A percentile compares a stretch with the other conserved stretches of the same genome.
Evolutionary conservation across 2,113 vertebrate genomes (phyloP).

Genomic region (Tachysurus vachellii): DNA sequence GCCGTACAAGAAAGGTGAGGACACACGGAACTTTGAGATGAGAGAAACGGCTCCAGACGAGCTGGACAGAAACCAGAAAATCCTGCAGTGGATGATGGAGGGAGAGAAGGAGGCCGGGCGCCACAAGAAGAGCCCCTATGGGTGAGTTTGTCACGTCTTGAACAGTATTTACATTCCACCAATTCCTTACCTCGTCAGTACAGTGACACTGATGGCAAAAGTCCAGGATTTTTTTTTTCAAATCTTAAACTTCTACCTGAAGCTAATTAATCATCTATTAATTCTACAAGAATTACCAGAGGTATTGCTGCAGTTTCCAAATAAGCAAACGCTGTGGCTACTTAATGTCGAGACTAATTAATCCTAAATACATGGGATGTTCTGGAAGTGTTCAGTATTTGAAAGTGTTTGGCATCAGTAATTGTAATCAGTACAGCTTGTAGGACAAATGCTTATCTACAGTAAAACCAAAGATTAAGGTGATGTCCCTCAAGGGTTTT

Average conservation of each 20-base stretch:
- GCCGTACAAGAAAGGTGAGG: slow-evolving; percentile 75
- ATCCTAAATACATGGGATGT: neutral
- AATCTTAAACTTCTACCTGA: neutral
- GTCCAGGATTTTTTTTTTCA: neutral
- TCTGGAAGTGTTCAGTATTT: neutral
- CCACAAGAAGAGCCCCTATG: slow-evolving; percentile 78
- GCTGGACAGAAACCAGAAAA: slow-evolving; percentile 83
- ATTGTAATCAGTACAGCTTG: neutral
- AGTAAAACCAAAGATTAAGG: neutral
- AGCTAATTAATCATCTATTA: neutral
- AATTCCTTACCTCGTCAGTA: neutral
- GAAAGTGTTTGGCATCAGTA: neutral
- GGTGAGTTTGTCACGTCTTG: slow-evolving; percentile 66
- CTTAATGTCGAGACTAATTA: neutral
- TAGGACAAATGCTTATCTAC: neutral
- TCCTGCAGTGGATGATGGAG: slow-evolving; percentile 89
- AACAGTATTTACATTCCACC: neutral
- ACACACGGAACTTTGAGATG: slow-evolving; percentile 68
- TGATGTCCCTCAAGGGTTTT: neutral
- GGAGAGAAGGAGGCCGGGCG: slow-evolving; percentile 85
- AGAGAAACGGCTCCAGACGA: slow-evolving; percentile 74
- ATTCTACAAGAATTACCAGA: neutral
- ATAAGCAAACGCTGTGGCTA: neutral
- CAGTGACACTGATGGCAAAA: neutral
- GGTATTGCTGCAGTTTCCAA: neutral